phyloP scores from a whole-genome alignment of 2,888 invertebrate genomes.

The Phania funesta region DNA sequence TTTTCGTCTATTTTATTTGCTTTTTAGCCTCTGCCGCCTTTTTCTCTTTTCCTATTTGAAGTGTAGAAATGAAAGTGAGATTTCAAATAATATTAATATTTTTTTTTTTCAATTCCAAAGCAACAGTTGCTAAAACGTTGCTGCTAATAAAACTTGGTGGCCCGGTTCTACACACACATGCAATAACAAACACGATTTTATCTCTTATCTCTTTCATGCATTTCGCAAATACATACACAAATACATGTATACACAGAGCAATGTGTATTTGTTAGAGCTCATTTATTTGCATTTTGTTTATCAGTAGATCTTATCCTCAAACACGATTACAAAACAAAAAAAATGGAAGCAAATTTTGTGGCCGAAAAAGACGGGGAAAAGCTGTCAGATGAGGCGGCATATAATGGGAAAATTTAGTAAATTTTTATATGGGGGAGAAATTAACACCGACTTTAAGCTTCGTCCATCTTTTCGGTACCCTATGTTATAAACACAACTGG shows the following conservation, averaged over 20 bases:
- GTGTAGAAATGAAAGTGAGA: background rate
- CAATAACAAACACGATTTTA: background rate
- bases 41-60: background rate
- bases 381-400: too few relatives aligned
- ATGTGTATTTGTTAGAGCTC: background rate
- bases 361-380: too few relatives aligned
- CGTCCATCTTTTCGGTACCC: too few relatives aligned
- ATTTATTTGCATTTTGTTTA: conserved; percentile 34
- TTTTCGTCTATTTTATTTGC: background rate
- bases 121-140: conserved; percentile 42
- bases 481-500: too few relatives aligned
- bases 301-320: too few relatives aligned
- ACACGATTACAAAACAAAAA: too few relatives aligned
- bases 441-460: too few relatives aligned
- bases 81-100: conserved; percentile 19
- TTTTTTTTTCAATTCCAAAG: conserved; percentile 25
- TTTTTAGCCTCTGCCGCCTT: background rate
- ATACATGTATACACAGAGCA: too few relatives aligned
- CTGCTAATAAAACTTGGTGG: conserved; percentile 1
- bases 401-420: too few relatives aligned
- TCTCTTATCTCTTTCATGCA: conserved; percentile 3
- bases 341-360: too few relatives aligned
- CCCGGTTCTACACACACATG: too few relatives aligned
- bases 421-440: too few relatives aligned
- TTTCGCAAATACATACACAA: conserved; percentile 3